These are phyloP conservation scores for Hydra vulgaris DNA, from an alignment of 30 jellyfish, hydroid and myxozoan species.

Conservation along the genomic window DNA sequence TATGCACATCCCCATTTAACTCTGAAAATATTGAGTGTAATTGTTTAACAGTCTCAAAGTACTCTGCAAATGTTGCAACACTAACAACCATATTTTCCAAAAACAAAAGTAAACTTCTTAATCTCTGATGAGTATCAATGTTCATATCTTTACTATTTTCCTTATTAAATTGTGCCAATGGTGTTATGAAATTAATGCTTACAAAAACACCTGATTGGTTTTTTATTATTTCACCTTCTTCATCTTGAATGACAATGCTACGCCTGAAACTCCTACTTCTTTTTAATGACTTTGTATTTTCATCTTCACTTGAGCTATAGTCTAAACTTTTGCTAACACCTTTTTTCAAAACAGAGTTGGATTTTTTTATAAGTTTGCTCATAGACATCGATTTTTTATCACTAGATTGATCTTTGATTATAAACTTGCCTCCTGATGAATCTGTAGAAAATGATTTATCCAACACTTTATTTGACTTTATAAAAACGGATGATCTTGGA, in stretches of 20 bases:
- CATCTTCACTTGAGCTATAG: conserved; percentile 22
- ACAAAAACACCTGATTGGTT: conserved; percentile 20
- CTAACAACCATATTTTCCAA: conserved; percentile 22
- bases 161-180: background rate
- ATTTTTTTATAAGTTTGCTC: background rate
- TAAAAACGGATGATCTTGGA: background rate
- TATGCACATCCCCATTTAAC: conserved; percentile 1
- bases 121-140: background rate
- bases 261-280: conserved; percentile 24
- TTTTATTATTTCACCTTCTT: background rate
- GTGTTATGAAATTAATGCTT: conserved; percentile 14
- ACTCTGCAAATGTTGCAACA: background rate
- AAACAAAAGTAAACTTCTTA: conserved; percentile 2
- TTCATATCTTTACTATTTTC: background rate
- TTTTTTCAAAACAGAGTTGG: background rate
- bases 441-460: background rate
- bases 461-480: background rate
- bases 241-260: conserved; percentile 26
- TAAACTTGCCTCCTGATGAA: background rate
- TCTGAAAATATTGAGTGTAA: conserved; percentile 25
- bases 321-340: background rate
- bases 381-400: background rate
- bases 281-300: background rate
- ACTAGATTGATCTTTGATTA: background rate
- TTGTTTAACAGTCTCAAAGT: conserved; percentile 17